These are phyloP conservation scores for Cremastobaeus sp. DNA, from an alignment of 2,888 invertebrate species.

Conservation along the genomic window DNA sequence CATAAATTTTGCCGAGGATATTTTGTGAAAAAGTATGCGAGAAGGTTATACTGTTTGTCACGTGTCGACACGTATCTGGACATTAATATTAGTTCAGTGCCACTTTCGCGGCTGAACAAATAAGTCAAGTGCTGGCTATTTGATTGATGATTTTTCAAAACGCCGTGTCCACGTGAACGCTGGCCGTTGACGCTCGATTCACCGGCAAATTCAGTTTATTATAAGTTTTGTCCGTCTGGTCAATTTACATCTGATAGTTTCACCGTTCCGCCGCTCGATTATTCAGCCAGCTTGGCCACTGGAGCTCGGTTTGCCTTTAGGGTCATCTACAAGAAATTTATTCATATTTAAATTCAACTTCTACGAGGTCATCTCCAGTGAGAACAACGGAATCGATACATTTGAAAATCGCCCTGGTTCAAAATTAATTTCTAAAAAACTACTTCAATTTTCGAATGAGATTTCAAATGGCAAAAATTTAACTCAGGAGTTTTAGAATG, in stretches of 20 bases:
- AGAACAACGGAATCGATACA: no score
- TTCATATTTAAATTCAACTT: constrained; percentile 4
- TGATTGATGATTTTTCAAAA: constrained; percentile 34
- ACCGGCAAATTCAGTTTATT: constrained; percentile 24
- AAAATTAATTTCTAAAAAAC: no score
- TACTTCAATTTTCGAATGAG: no score
- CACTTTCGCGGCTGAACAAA: constrained; percentile 29
- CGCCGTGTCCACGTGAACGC: background rate
- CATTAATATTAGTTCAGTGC: constrained; percentile 34
- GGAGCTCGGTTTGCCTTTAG: constrained; percentile 6
- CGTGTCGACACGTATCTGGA: background rate
- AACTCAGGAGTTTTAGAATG: no score
- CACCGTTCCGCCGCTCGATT: constrained; percentile 11
- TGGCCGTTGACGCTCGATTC: background rate
- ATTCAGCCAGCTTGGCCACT: background rate
- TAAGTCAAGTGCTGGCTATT: constrained; percentile 19
- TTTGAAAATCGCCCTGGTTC: no score
- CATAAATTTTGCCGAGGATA: constrained; percentile 33
- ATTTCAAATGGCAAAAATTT: no score
- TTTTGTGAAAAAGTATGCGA: constrained; percentile 36
- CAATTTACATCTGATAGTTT: constrained; percentile 28
- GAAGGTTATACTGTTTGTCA: constrained; percentile 19
- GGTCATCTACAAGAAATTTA: constrained; percentile 2
- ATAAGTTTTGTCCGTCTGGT: constrained; percentile 28
- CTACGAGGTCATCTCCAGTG: no score